Percentiles rank a stretch among this genome's conserved stretches.
phyloP scores from a whole-genome alignment of 2,888 invertebrate genomes.

The Pyrocoelia pectoralis region DNA sequence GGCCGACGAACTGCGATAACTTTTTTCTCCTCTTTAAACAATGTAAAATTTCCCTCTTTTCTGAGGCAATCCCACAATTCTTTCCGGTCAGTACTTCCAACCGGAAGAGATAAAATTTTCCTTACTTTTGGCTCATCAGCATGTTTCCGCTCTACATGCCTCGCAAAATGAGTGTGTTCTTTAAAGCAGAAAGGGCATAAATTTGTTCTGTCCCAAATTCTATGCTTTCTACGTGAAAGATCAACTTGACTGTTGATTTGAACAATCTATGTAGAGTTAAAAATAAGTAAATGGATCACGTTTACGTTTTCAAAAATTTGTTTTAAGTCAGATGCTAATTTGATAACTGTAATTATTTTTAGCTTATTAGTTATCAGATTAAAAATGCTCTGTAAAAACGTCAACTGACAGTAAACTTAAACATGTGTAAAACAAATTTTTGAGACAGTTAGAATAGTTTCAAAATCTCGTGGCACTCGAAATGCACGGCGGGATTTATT shows the following conservation, averaged over 20 bases:
- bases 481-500: too few species aligned
- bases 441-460: too few species aligned
- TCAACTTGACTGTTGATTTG: background rate
- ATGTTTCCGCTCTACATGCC: slow-evolving; percentile 24
- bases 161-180: slow-evolving; percentile 19
- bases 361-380: too few species aligned
- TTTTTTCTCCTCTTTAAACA: slow-evolving; percentile 12
- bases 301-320: too few species aligned
- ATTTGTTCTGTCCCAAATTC: slow-evolving; percentile 6
- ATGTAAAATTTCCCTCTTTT: slow-evolving; percentile 17
- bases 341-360: too few species aligned
- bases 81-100: slow-evolving; percentile 12
- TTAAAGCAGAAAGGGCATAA: slow-evolving; percentile 4
- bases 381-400: too few species aligned
- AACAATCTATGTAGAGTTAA: background rate
- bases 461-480: too few species aligned
- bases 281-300: background rate
- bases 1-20: slow-evolving; percentile 16
- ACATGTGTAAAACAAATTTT: too few species aligned
- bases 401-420: too few species aligned
- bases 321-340: too few species aligned
- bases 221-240: slow-evolving; percentile 3
- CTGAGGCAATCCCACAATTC: slow-evolving; percentile 12
- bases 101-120: slow-evolving; percentile 9
- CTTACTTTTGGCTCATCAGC: slow-evolving; percentile 11